Conservation (phyloP, 2,113 vertebrate species). For the Syrrhaptes paradoxus region DNA sequence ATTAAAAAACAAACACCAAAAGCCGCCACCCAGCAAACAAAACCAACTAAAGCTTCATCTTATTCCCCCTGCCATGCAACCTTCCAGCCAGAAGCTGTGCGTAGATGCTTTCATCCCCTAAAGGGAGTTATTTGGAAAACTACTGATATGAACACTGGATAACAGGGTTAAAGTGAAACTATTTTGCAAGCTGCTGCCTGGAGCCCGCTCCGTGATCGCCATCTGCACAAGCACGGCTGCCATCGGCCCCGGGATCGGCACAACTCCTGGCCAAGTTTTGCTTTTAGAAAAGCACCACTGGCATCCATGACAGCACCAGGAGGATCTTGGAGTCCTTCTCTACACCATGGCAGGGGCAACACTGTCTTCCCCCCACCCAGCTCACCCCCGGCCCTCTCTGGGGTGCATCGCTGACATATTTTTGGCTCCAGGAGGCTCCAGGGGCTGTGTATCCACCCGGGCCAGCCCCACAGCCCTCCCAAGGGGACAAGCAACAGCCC, state of each 20-base stretch:
- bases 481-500: neutral
- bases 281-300: neutral
- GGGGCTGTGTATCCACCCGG: neutral
- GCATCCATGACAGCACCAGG: neutral
- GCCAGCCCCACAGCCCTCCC: neutral
- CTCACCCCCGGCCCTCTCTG: neutral
- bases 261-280: neutral
- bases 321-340: neutral
- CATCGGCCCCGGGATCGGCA: neutral
- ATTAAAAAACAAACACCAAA: neutral
- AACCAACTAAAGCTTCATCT: neutral
- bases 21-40: neutral
- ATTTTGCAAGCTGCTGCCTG: neutral
- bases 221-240: neutral
- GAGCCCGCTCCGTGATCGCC: neutral
- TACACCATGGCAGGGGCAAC: rapidly evolving
- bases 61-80: neutral
- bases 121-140: neutral
- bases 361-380: neutral
- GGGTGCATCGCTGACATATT: rapidly evolving
- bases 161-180: conserved; percentile 52
- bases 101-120: neutral
- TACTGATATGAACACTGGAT: neutral
- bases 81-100: neutral
- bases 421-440: neutral